These are phyloP conservation scores for Polyodon spathula DNA, from an alignment of 2,113 vertebrate genomes.

Conservation along the genomic window DNA sequence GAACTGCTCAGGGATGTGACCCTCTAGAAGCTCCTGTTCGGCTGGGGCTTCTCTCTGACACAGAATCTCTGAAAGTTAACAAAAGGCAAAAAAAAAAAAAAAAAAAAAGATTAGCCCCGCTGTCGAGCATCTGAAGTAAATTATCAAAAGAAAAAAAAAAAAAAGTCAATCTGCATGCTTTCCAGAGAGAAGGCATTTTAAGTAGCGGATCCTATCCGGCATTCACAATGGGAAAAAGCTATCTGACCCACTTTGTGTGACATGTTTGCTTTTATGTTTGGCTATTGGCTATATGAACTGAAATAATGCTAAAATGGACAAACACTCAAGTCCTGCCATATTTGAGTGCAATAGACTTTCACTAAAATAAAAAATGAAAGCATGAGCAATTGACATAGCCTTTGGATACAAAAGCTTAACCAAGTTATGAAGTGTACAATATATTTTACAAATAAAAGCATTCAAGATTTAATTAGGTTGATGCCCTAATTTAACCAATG, in stretches of 20 bases:
- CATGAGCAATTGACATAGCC: too few species aligned
- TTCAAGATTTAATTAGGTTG: too few species aligned
- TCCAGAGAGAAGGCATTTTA: neutral
- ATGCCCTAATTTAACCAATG: too few species aligned
- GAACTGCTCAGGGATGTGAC: conserved; percentile 77
- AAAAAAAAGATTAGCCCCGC: neutral
- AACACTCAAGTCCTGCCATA: too few species aligned
- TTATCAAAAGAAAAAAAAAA: conserved; percentile 10
- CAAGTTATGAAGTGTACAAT: too few species aligned
- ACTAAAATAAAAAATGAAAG: too few species aligned
- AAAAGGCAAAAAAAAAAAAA: neutral
- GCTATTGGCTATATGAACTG: conserved; percentile 1
- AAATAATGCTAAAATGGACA: neutral
- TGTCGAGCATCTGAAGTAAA: neutral
- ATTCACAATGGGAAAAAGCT: neutral
- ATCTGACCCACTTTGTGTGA: neutral
- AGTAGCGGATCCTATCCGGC: too few species aligned
- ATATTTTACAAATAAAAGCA: too few species aligned
- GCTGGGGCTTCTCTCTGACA: conserved; percentile 40
- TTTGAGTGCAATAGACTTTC: too few species aligned
- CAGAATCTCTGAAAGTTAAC: conserved; percentile 30
- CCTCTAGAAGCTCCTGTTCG: conserved; percentile 65
- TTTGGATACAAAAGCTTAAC: too few species aligned
- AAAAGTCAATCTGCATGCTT: neutral
- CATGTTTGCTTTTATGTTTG: neutral